Base-by-base conservation (phyloP, 2,113 vertebrate genomes). In the Rhinolophus sinicus region DNA sequence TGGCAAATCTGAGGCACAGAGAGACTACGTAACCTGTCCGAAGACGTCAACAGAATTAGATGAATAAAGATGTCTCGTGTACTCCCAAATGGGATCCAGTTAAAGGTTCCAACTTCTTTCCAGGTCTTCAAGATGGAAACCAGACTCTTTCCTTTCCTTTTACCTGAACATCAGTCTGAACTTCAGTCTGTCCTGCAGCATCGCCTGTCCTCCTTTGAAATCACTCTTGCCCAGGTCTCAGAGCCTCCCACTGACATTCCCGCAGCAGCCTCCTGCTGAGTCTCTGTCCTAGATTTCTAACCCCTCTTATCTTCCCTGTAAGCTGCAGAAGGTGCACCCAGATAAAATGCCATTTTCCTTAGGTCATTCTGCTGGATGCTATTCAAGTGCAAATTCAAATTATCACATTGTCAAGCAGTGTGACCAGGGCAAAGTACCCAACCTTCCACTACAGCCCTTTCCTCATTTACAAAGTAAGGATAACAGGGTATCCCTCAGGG, bases 401-500 rank as follows among this genome's bases (percentile, higher is more conserved):
- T 11, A 5, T 8, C 8, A 0, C 10, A 50, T 35, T 85, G 56
- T 6, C 69, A 14, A n/a, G 54, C n/a, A 9, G 7, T 11, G 67
- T 18, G 70, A 19, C 64, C 13, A 1, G 3, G 14, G 80, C 38
- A n/a, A 16, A 21, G 15, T 1, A 22, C 80, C 75, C 11, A 19
- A 40, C 8, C 50, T 56, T 5, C 28, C 4, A 19, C 15, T 0
- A 0, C 11, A 18, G 30, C 18, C 38, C 26, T 26, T 21, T 10
- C 60, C 33, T 40, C 26, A 2, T 2, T 2, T 28, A 73, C 47
- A 35, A 10, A 0, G 0, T 5, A 9, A 16, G 33, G 52, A 24
- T 28, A 8, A 24, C 1, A 38, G 40, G 0, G 2, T 67, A 9
- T 50, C 18, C 5, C 64, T 12, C 24, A 2, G 0, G 12, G 15